Conservation (phyloP, 2,888 invertebrate genomes). For the Drosophila dives region DNA sequence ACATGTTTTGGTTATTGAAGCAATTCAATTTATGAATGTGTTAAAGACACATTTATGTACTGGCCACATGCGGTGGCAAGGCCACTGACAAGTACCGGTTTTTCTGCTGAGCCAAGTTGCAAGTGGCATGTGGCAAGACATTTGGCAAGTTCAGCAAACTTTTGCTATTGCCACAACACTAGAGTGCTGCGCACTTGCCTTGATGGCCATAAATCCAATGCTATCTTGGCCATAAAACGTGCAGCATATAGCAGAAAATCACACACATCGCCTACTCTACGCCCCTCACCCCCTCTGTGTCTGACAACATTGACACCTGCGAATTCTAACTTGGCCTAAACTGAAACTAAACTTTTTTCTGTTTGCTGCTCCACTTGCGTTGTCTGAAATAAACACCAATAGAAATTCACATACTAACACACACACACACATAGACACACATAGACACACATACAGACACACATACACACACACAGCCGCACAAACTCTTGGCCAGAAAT, state of each 20-base stretch:
- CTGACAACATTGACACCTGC: constrained; percentile 43
- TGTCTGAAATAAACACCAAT: constrained; percentile 52
- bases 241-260: constrained; percentile 49
- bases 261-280: neutral
- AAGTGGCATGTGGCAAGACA: constrained; percentile 32
- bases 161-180: constrained; percentile 45
- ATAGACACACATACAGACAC: neutral
- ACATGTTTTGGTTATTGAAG: constrained; percentile 1
- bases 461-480: neutral
- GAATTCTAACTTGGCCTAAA: constrained; percentile 10
- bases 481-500: constrained; percentile 26
- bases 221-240: constrained; percentile 60
- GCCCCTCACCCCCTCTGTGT: neutral
- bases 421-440: neutral
- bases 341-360: constrained; percentile 36
- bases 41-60: constrained; percentile 37
- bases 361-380: constrained; percentile 10
- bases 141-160: constrained; percentile 67
- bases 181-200: constrained; percentile 50
- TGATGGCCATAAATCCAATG: constrained; percentile 68
- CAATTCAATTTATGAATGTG: constrained; percentile 52
- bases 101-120: constrained; percentile 44
- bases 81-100: constrained; percentile 28
- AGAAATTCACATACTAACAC: neutral
- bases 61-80: constrained; percentile 35